Conservation (phyloP, 1,140 invertebrate genomes). For the Drosophila prosaltans region DNA sequence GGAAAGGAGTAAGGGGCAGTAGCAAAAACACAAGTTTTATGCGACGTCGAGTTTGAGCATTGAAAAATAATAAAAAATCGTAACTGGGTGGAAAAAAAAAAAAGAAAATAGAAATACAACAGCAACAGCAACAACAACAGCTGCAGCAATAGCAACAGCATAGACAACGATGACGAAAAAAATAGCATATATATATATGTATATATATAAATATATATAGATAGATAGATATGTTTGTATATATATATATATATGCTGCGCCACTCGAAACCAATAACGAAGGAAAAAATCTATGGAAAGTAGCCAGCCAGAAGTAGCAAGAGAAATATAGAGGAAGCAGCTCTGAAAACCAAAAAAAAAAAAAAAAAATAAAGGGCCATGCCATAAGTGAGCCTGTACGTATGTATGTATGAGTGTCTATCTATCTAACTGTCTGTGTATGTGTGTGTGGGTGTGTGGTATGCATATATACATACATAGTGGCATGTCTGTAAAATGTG, state of each 20-base stretch:
- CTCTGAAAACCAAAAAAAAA: slow-evolving; percentile 18
- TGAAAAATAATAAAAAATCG: slow-evolving; percentile 77
- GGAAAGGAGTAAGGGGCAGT: not conserved
- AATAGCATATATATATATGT: slow-evolving; percentile 16
- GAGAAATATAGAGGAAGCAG: slow-evolving; percentile 13
- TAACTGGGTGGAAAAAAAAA: slow-evolving; percentile 32
- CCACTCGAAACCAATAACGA: slow-evolving; percentile 80
- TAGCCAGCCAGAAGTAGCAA: slow-evolving; percentile 53
- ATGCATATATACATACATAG: slow-evolving; percentile 25
- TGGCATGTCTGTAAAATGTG: slow-evolving; percentile 74
- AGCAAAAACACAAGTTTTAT: slow-evolving; percentile 77
- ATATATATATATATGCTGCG: slow-evolving; percentile 39
- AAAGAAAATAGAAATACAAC: slow-evolving; percentile 24
- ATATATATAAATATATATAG: slow-evolving; percentile 7
- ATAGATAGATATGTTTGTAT: not conserved
- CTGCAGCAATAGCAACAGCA: slow-evolving; percentile 26
- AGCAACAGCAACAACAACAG: slow-evolving; percentile 51
- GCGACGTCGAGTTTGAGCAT: slow-evolving; percentile 78
- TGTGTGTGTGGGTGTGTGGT: slow-evolving; percentile 16
- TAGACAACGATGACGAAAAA: slow-evolving; percentile 2
- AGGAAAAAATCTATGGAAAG: slow-evolving; percentile 81
- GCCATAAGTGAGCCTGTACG: slow-evolving; percentile 38
- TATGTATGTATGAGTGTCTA: slow-evolving; percentile 31
- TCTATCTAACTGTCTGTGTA: slow-evolving; percentile 34
- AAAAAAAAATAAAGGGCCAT: slow-evolving; percentile 42